These are phyloP conservation scores for Calcarius lapponicus DNA, from an alignment of 2,797 vertebrate genomes.

Conservation along the genomic window DNA sequence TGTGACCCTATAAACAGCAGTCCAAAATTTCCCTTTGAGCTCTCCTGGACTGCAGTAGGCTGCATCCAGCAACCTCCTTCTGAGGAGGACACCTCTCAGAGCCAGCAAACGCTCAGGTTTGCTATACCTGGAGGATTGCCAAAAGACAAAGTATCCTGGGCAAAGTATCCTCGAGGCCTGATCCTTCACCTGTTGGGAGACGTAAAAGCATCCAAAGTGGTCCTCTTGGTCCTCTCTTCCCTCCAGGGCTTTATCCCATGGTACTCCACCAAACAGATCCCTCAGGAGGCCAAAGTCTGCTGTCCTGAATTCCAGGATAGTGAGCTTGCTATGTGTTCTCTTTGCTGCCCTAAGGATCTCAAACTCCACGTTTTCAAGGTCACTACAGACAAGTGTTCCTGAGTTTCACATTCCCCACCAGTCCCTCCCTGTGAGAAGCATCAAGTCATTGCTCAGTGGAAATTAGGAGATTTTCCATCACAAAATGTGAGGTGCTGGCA, in stretches of 20 bases:
- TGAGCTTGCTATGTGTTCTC: background rate
- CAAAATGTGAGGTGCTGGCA: fast-evolving
- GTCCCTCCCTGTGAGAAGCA: background rate
- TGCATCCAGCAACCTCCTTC: background rate
- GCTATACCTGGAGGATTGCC: background rate
- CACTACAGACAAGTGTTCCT: background rate
- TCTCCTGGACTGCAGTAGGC: background rate
- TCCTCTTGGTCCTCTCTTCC: background rate
- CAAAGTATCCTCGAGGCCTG: fast-evolving
- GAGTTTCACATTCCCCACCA: background rate
- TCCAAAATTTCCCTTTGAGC: background rate
- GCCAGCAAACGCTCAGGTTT: background rate
- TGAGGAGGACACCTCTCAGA: background rate
- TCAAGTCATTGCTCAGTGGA: background rate
- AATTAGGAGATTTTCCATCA: background rate
- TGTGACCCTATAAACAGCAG: fast-evolving
- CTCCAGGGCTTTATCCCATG: background rate
- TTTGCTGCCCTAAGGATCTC: background rate
- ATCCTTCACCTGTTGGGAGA: background rate
- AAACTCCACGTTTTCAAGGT: background rate
- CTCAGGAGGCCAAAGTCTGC: background rate
- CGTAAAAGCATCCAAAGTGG: background rate
- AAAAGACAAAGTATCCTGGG: background rate
- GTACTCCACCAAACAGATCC: background rate
- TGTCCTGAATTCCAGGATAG: background rate